These are phyloP conservation scores for Bursaphelenchus mucronatus DNA, from an alignment of 1,140 invertebrate species.

Conservation along the genomic window DNA sequence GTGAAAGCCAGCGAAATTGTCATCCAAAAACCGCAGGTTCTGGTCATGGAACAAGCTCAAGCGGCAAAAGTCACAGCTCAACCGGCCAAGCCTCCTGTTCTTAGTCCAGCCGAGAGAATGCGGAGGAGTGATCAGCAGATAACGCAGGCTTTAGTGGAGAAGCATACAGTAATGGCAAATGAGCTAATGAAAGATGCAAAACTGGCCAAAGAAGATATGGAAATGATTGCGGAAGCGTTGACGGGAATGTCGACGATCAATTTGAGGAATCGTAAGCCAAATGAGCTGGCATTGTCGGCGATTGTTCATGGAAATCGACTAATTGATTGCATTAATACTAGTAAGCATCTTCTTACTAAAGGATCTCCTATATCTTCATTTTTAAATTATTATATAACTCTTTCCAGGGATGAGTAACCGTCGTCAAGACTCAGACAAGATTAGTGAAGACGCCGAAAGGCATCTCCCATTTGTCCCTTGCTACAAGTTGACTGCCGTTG, in stretches of 20 bases:
- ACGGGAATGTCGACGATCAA: constrained; percentile 52
- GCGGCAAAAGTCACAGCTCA: constrained; percentile 6
- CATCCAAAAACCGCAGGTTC: constrained; percentile 55
- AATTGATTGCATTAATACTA: constrained; percentile 53
- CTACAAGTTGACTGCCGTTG: constrained; percentile 39
- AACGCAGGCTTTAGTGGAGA: constrained; percentile 50
- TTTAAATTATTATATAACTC: neutral
- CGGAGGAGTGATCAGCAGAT: constrained; percentile 54
- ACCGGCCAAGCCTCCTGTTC: constrained; percentile 45
- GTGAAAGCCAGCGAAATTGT: constrained; percentile 59
- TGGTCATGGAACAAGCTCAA: constrained; percentile 36
- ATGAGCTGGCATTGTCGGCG: constrained; percentile 58
- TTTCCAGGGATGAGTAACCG: constrained; percentile 16
- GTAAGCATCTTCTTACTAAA: constrained; percentile 29
- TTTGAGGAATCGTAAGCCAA: constrained; percentile 52
- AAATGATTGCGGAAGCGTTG: constrained; percentile 49
- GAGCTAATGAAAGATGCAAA: constrained; percentile 43
- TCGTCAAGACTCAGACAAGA: constrained; percentile 18
- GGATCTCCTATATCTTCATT: neutral
- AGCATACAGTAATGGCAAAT: constrained; percentile 52
- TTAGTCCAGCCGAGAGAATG: constrained; percentile 47
- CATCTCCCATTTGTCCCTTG: constrained; percentile 39
- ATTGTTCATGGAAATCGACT: constrained; percentile 60
- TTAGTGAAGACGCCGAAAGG: constrained; percentile 21
- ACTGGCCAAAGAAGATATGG: constrained; percentile 37